phyloP scores from a whole-genome alignment of 2,888 invertebrate genomes.

The Notocelia uddmanniana region DNA sequence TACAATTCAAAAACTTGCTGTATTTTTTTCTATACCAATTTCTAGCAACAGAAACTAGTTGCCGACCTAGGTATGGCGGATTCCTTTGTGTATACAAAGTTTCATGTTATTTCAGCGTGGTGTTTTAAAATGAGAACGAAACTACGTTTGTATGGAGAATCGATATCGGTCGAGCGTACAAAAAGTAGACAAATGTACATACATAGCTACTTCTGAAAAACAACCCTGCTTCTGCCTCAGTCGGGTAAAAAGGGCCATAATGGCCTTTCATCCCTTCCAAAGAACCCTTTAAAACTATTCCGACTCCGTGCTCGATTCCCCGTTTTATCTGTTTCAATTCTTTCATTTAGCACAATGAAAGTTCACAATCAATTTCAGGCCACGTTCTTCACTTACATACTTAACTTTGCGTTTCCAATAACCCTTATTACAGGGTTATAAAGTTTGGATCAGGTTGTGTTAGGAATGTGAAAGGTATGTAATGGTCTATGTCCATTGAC shows the following conservation, averaged over 20 bases:
- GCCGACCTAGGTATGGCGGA: too few species aligned
- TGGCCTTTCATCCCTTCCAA: slow-evolving; percentile 8
- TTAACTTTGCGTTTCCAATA: slow-evolving; percentile 49
- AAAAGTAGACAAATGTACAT: too few species aligned
- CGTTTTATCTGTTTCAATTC: slow-evolving; percentile 81
- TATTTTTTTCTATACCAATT: too few species aligned
- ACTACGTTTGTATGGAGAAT: too few species aligned
- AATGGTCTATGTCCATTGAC: slow-evolving; percentile 78
- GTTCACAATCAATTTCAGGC: slow-evolving; percentile 80
- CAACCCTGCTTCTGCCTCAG: too few species aligned
- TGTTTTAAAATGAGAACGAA: too few species aligned
- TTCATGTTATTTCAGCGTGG: too few species aligned
- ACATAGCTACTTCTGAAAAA: too few species aligned
- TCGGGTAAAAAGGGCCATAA: neutral
- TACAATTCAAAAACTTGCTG: too few species aligned
- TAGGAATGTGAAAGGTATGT: slow-evolving; percentile 53
- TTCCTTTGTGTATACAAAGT: too few species aligned
- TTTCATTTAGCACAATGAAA: slow-evolving; percentile 82
- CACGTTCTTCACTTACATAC: slow-evolving; percentile 62
- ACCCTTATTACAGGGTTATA: slow-evolving; percentile 53
- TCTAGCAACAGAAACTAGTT: too few species aligned
- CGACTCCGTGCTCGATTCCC: slow-evolving; percentile 52
- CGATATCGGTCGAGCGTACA: too few species aligned
- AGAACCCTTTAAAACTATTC: slow-evolving; percentile 38
- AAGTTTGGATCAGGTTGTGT: slow-evolving; percentile 51